phyloP scores from a whole-genome alignment of 2,888 invertebrate species.

The Anodontia alba region DNA sequence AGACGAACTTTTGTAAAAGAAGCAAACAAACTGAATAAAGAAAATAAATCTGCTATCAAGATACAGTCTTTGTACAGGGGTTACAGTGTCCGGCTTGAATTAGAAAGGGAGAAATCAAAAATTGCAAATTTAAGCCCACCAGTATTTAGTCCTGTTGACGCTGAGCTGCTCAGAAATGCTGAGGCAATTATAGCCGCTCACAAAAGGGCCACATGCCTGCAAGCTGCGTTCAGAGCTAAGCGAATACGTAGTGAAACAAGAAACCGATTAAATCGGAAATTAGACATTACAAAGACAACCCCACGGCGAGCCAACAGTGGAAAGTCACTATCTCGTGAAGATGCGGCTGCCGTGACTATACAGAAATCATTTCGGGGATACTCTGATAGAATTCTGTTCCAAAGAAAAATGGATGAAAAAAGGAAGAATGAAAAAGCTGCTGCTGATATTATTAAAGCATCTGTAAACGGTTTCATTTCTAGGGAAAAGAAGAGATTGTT shows the following conservation, averaged over 20 bases:
- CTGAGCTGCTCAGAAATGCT: constrained; percentile 43
- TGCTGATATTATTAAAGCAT: constrained; percentile 43
- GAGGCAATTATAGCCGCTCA: constrained; percentile 52
- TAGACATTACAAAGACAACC: constrained; percentile 22
- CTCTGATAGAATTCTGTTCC: constrained; percentile 39
- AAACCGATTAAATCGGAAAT: constrained; percentile 37
- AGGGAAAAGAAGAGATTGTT: constrained; percentile 28
- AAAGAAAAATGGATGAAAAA: constrained; percentile 19
- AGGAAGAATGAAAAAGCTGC: constrained; percentile 23
- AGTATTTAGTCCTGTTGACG: constrained; percentile 43
- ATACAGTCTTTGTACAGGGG: constrained; percentile 55
- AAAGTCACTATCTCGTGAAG: constrained; percentile 30
- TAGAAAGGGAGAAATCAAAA: constrained; percentile 36
- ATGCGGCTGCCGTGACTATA: constrained; percentile 43
- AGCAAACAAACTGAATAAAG: constrained; percentile 6
- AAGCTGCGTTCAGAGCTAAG: constrained; percentile 50
- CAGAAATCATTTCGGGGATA: constrained; percentile 58
- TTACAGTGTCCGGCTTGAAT: constrained; percentile 37
- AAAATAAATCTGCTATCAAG: constrained; percentile 40
- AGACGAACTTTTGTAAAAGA: constrained; percentile 13
- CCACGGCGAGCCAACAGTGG: constrained; percentile 35
- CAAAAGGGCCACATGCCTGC: constrained; percentile 47
- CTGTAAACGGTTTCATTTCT: constrained; percentile 38
- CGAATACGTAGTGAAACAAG: constrained; percentile 28
- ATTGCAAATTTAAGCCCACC: constrained; percentile 48